Conservation (phyloP, 2,888 invertebrate species). For the Neoitamus cyanurus region DNA sequence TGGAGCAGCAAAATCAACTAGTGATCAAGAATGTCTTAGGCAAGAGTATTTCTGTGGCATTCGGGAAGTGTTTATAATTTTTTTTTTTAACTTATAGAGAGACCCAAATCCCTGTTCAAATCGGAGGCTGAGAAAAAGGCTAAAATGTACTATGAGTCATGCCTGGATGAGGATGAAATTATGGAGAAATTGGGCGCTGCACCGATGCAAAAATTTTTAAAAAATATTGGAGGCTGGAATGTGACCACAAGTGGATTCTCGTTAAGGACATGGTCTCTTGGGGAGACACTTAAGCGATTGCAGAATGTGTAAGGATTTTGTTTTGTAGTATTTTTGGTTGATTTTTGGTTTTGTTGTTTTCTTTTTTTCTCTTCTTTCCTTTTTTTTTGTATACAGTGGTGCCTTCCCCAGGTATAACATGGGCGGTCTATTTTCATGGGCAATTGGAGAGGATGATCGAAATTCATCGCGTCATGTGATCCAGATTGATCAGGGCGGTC, state of each 20-base stretch:
- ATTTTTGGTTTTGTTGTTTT: no score
- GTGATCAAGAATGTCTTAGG: constrained; percentile 90
- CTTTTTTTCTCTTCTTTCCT: no score
- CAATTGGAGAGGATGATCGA: constrained; percentile 92
- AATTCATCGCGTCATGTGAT: constrained; percentile 90
- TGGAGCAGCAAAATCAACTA: constrained; percentile 92
- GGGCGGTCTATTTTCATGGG: constrained; percentile 87
- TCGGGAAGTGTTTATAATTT: neutral
- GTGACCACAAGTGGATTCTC: constrained; percentile 74
- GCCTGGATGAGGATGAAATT: constrained; percentile 90
- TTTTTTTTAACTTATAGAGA: constrained; percentile 66
- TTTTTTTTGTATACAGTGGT: no score
- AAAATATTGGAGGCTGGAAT: constrained; percentile 88
- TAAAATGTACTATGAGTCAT: constrained; percentile 89
- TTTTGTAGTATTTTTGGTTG: neutral
- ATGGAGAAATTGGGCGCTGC: constrained; percentile 85
- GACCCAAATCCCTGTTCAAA: constrained; percentile 71
- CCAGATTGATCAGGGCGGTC: constrained; percentile 92
- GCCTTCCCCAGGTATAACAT: constrained; percentile 66
- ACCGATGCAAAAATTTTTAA: constrained; percentile 83
- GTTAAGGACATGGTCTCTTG: constrained; percentile 77
- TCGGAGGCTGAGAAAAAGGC: constrained; percentile 89
- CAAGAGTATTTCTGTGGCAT: no score
- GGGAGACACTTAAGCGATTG: constrained; percentile 79
- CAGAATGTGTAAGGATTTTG: constrained; percentile 71